These are phyloP conservation scores for Nephrotoma guestfalica DNA, from an alignment of 2,888 invertebrate genomes.

Conservation along the genomic window DNA sequence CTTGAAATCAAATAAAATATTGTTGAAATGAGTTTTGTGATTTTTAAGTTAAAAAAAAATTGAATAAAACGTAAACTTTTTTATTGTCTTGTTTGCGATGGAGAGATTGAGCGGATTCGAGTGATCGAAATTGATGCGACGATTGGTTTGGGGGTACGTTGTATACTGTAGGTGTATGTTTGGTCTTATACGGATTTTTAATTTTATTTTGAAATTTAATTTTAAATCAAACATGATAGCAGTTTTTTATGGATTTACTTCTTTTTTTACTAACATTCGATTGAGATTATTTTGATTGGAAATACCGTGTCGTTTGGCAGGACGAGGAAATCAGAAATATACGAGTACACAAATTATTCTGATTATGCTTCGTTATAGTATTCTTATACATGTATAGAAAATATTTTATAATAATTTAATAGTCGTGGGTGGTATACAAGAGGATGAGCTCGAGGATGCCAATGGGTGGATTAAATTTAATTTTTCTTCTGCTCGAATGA, in stretches of 20 bases:
- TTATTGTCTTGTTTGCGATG: background rate
- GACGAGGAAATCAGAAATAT: background rate
- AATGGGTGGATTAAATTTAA: background rate
- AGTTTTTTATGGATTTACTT: background rate
- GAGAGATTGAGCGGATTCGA: background rate
- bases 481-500: background rate
- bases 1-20: background rate
- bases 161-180: background rate
- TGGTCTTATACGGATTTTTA: background rate
- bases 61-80: background rate
- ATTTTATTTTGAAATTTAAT: background rate
- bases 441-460: background rate
- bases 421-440: background rate
- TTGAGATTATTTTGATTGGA: background rate
- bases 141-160: background rate
- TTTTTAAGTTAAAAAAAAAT: background rate
- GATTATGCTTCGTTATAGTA: background rate
- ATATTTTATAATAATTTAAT: background rate
- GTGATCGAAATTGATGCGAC: background rate
- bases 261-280: background rate
- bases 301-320: background rate
- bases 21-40: background rate
- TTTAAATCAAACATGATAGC: background rate
- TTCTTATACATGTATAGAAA: background rate
- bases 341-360: background rate